Evolutionary conservation across 2,797 vertebrate genomes (phyloP).

Genomic region (Tragopan temminckii): DNA sequence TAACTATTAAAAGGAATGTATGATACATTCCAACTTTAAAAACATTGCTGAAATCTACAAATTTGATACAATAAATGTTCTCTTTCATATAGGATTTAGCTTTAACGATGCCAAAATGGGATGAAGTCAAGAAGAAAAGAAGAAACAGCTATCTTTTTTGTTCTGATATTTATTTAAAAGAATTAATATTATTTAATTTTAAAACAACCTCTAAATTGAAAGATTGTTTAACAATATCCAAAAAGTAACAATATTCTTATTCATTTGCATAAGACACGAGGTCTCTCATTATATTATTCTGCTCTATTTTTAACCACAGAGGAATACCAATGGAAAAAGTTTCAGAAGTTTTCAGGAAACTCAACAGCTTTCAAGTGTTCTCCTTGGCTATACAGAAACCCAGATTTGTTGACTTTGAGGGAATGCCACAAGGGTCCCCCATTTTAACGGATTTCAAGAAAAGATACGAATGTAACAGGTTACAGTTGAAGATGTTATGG

Average conservation of each 20-base stretch:
- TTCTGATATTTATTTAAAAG: background rate
- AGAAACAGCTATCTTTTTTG: background rate
- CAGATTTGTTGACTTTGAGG: background rate
- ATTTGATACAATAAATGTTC: background rate
- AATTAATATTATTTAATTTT: background rate
- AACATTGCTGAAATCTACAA: background rate
- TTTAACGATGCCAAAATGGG: background rate
- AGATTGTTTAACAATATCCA: background rate
- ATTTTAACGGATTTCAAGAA: background rate
- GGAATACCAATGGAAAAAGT: background rate
- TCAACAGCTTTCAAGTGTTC: background rate
- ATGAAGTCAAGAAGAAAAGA: background rate
- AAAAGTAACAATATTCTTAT: background rate
- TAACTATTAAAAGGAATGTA: constrained; percentile 14
- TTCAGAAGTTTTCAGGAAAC: constrained; percentile 1
- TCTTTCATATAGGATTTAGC: background rate
- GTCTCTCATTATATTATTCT: background rate
- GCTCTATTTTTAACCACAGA: constrained; percentile 4
- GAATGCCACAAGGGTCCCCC: background rate
- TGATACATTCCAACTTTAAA: background rate
- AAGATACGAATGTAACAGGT: background rate
- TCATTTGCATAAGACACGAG: background rate
- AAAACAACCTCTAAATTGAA: background rate
- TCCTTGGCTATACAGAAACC: background rate
- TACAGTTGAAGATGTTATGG: background rate